phyloP scores from a whole-genome alignment of 2,113 vertebrate species.

The Campylorhamphus procurvoides region DNA sequence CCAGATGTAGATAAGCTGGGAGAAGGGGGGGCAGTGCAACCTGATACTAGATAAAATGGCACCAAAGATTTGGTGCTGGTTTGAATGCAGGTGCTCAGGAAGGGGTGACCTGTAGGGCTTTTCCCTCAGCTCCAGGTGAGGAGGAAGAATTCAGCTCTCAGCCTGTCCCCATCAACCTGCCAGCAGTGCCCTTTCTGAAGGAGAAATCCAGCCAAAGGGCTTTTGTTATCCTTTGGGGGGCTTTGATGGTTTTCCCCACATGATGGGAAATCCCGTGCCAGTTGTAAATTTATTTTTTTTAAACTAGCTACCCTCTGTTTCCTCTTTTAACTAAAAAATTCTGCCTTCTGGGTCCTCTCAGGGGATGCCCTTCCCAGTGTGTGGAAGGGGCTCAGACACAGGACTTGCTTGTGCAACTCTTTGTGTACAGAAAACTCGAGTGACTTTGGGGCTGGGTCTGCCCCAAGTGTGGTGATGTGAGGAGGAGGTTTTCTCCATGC shows the following conservation, averaged over 20 bases:
- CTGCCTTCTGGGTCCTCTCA: neutral
- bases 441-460: neutral
- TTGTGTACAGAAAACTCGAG: neutral
- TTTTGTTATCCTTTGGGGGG: neutral
- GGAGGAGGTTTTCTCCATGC: neutral
- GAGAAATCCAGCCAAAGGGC: neutral
- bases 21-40: neutral
- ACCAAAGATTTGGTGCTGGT: neutral
- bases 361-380: neutral
- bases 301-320: neutral
- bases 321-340: neutral
- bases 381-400: neutral
- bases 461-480: fast-evolving
- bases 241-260: neutral
- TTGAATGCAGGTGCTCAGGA: neutral
- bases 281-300: neutral
- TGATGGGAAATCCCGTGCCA: neutral
- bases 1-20: neutral
- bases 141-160: neutral
- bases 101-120: neutral
- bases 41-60: neutral
- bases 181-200: neutral
- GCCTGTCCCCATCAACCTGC: neutral
- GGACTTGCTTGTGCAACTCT: neutral
- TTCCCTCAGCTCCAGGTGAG: neutral